These are phyloP conservation scores for Chelonus insularis DNA, from an alignment of 1,140 invertebrate genomes.

Conservation along the genomic window DNA sequence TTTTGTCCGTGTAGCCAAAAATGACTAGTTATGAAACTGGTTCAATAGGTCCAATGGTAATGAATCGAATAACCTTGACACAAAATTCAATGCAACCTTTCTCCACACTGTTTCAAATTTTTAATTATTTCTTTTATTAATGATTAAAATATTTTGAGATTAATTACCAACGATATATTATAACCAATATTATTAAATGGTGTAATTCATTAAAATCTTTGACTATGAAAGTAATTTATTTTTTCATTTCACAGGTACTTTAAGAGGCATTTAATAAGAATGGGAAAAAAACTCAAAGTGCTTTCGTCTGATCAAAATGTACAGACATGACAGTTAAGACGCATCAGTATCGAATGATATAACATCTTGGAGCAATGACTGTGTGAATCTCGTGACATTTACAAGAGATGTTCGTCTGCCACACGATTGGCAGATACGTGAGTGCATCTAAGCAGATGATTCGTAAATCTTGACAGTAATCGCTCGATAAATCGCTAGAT, in stretches of 20 bases:
- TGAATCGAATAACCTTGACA: conserved; percentile 24
- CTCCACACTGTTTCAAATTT: not conserved
- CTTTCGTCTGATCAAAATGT: conserved; percentile 5
- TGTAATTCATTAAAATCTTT: no score
- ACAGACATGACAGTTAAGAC: conserved; percentile 19
- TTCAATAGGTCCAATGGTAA: conserved; percentile 15
- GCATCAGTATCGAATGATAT: conserved; percentile 38
- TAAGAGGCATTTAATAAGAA: no score
- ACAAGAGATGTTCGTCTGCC: conserved; percentile 22
- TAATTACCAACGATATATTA: no score
- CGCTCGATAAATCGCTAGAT: conserved; percentile 18
- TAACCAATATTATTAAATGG: no score
- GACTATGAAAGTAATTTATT: no score
- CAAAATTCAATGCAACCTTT: conserved; percentile 24
- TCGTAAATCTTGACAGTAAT: conserved; percentile 15
- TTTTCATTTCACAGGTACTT: no score
- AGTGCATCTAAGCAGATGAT: not conserved
- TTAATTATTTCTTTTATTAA: no score
- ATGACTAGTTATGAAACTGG: conserved; percentile 5
- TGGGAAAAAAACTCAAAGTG: no score
- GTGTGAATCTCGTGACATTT: conserved; percentile 52
- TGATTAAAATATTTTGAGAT: no score
- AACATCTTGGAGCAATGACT: conserved; percentile 44
- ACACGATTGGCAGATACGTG: conserved; percentile 29
- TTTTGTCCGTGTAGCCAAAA: no score